A percentile compares a stretch with the other conserved stretches of the same genome.
Conservation (phyloP, 2,888 invertebrate genomes). For the Neelides folsomi region DNA sequence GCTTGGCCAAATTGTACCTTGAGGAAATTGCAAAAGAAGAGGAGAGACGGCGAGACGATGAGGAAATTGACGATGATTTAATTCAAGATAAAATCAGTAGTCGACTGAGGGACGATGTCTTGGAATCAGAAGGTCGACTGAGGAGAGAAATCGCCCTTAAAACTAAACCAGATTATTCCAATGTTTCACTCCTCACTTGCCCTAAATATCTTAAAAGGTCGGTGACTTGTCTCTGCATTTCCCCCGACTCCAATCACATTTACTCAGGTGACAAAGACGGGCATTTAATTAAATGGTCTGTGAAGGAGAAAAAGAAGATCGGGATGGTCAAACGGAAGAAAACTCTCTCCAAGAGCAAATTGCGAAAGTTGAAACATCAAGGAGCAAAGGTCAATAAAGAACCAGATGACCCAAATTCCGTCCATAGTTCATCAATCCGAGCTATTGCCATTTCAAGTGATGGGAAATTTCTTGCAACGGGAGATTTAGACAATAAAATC, state of each 20-base stretch:
- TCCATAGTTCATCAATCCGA: slow-evolving; percentile 42
- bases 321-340: slow-evolving; percentile 35
- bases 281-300: slow-evolving; percentile 62
- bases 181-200: slow-evolving; percentile 49
- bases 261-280: slow-evolving; percentile 83
- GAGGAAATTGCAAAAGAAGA: slow-evolving; percentile 70
- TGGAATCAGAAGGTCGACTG: slow-evolving; percentile 72
- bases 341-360: slow-evolving; percentile 34
- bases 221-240: slow-evolving; percentile 67
- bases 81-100: slow-evolving; percentile 48
- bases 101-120: slow-evolving; percentile 66
- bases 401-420: slow-evolving; percentile 9
- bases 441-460: slow-evolving; percentile 63
- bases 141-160: slow-evolving; percentile 58
- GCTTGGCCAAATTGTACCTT: slow-evolving; percentile 78
- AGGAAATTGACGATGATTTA: slow-evolving; percentile 47
- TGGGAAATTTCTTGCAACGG: slow-evolving; percentile 63
- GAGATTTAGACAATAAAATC: slow-evolving; percentile 55
- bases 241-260: slow-evolving; percentile 54
- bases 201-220: slow-evolving; percentile 50
- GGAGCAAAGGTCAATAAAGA: slow-evolving; percentile 15
- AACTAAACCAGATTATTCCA: slow-evolving; percentile 36
- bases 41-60: slow-evolving; percentile 50
- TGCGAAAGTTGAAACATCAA: slow-evolving; percentile 13
- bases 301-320: slow-evolving; percentile 42